A percentile compares a stretch with the other conserved stretches of the same genome.
Evolutionary conservation across 2,113 vertebrate species (phyloP).

Genomic region (Daboia siamensis): DNA sequence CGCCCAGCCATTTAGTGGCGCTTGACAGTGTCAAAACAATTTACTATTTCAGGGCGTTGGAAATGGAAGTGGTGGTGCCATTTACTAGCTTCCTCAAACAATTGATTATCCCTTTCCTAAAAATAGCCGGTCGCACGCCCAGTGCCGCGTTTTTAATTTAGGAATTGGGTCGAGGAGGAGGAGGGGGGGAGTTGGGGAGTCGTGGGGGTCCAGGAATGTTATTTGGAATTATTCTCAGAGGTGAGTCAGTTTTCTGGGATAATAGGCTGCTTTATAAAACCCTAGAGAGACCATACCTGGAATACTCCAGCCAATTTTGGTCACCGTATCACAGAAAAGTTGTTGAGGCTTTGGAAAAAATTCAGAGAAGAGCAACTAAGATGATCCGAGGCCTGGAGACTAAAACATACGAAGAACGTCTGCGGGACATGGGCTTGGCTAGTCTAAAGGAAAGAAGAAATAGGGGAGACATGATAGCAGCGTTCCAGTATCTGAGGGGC

Average conservation of each 20-base stretch:
- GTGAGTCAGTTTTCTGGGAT: background rate
- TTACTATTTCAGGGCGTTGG: background rate
- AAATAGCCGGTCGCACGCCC: rapidly evolving
- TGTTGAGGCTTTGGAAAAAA: no score
- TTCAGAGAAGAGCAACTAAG: no score
- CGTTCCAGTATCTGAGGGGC: no score
- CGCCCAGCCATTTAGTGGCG: constrained; percentile 9
- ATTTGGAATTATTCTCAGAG: background rate
- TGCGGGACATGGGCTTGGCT: no score
- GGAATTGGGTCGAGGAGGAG: background rate
- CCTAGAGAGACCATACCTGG: no score
- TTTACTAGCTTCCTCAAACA: background rate
- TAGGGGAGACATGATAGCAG: no score
- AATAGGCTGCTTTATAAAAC: background rate
- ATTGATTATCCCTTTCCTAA: background rate
- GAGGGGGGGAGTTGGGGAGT: background rate
- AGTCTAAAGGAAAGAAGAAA: no score
- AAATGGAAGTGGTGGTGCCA: background rate
- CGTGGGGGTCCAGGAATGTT: background rate
- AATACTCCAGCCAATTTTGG: no score
- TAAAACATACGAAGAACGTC: no score
- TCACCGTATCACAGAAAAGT: no score
- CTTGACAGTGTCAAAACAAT: constrained; percentile 15
- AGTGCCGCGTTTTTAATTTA: background rate
- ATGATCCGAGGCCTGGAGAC: no score